phyloP scores from a whole-genome alignment of 2,888 invertebrate genomes.

The Philereme vetulata region DNA sequence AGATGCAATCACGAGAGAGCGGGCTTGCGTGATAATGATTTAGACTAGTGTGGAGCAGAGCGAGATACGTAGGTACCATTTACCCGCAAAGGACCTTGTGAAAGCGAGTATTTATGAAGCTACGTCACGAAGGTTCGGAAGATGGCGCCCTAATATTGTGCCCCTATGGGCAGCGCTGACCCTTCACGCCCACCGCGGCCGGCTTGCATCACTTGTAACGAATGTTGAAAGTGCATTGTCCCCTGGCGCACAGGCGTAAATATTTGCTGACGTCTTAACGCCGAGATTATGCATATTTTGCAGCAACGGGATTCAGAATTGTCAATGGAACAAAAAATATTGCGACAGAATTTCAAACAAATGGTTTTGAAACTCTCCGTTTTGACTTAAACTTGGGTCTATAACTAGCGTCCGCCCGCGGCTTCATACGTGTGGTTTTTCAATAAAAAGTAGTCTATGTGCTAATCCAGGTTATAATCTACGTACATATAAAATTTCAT shows the following conservation, averaged over 20 bases:
- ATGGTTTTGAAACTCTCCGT: too few species aligned
- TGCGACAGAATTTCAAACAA: too few species aligned
- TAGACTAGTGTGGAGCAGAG: conserved; percentile 24
- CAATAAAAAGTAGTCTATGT: too few species aligned
- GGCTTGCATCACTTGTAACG: conserved; percentile 32
- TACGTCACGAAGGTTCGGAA: conserved; percentile 24
- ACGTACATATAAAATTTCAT: too few species aligned
- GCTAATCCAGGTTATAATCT: too few species aligned
- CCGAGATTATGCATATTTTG: conserved; percentile 11
- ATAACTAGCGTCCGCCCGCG: too few species aligned
- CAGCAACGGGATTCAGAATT: conserved; percentile 10
- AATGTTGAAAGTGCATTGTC: conserved; percentile 41
- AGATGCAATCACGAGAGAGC: conserved; percentile 32
- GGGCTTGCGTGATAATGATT: conserved; percentile 32
- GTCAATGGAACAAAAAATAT: too few species aligned
- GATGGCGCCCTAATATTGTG: conserved; percentile 28
- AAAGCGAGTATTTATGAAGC: conserved; percentile 22
- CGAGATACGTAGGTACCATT: conserved; percentile 12
- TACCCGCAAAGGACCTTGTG: conserved; percentile 25
- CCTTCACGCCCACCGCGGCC: conserved; percentile 33
- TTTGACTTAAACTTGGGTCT: too few species aligned
- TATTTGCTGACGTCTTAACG: conserved; percentile 15
- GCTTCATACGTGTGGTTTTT: too few species aligned
- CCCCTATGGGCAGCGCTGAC: conserved; percentile 30
- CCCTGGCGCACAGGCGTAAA: conserved; percentile 32